Evolutionary conservation across 2,113 vertebrate species (phyloP), one percentile per base, ranked within the genome.

Genomic region (Symphodus melops): DNA sequence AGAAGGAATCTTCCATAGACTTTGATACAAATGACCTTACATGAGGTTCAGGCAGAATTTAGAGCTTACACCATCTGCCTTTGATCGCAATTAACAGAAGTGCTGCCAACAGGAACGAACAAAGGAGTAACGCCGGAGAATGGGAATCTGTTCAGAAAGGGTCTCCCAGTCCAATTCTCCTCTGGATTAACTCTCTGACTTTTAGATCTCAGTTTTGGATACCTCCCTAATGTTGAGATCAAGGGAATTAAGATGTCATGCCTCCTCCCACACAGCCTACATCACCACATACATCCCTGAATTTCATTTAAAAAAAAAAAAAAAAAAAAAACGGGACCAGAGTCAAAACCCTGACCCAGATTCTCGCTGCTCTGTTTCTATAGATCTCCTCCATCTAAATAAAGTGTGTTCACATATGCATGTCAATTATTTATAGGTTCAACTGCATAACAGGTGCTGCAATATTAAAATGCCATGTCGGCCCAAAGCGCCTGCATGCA

Each of bases 321-420:
- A 28, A 60, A 51, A 46, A 33, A 37, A 60, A 51, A 65, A 49
- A 52, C n/a, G 5, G 46, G 42, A 17, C n/a, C 5, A 1, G 53
- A 71, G 79, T 83, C 66, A 76, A 68, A 72, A 77, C 79, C 75
- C 78, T 76, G 79, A 85, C 83, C 76, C 71, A 86, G 69, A 86
- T 83, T 78, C 28, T 33, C 55, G 4, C 53, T 14, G 54, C 77
- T 58, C 63, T 6, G 52, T 67, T 72, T n/a, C 16, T 7, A 23
- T 73, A n/a, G 1, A 55, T 70, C 16, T 3, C 16, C 39, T 63
- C 62, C 25, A 28, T 80, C 76, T 21, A n/a, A 59, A 12, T 21
- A 17, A 51, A 3, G 0, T 72, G 67, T 68, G 48, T 59, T 68
- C 66, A 44, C 42, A 59, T 63, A 5, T 72, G 69, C 69, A 57